Conservation (phyloP, 2,113 vertebrate genomes). For the Syrrhaptes paradoxus region DNA sequence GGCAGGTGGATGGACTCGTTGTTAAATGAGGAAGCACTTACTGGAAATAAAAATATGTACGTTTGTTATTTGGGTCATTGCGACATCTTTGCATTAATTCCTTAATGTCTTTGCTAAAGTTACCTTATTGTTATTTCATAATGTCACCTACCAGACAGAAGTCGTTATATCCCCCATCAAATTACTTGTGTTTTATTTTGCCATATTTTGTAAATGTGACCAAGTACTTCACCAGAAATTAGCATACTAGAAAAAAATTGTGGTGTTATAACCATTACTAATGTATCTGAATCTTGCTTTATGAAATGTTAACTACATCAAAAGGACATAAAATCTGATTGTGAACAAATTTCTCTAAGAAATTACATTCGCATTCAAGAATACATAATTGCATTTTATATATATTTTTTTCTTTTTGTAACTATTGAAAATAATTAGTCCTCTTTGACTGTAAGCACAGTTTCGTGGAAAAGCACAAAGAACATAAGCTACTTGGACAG, state of each 20-base stretch:
- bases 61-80: background rate
- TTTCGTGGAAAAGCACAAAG: background rate
- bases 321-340: background rate
- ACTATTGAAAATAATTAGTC: background rate
- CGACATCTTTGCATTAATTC: background rate
- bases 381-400: background rate
- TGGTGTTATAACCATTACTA: background rate
- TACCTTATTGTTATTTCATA: background rate
- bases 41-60: background rate
- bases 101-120: background rate
- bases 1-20: too few species aligned
- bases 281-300: background rate
- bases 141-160: background rate
- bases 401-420: background rate
- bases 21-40: background rate
- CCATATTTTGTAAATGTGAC: background rate
- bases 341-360: background rate
- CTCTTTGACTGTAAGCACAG: background rate
- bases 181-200: background rate
- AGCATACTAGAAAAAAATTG: background rate
- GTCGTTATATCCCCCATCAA: background rate
- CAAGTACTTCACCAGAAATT: background rate
- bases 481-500: background rate
- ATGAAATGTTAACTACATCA: background rate
- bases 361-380: background rate